phyloP scores from a whole-genome alignment of 2,888 invertebrate genomes.

The Stenichneumon culpator region DNA sequence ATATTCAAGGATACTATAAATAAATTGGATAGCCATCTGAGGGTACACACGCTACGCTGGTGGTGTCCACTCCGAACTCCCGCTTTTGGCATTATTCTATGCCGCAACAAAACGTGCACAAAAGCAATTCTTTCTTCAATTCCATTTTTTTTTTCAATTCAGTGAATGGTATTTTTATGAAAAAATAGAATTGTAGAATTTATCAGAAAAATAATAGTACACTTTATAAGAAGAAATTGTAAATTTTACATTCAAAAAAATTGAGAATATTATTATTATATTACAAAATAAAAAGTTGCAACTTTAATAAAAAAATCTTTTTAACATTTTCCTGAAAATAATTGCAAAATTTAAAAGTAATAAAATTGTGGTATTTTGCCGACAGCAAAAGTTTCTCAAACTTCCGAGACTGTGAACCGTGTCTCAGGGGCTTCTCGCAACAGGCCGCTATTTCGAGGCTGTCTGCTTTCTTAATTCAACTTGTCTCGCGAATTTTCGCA shows the following conservation, averaged over 20 bases:
- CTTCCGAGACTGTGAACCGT: background rate
- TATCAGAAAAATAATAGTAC: background rate
- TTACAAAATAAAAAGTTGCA: too few relatives aligned
- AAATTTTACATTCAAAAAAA: too few relatives aligned
- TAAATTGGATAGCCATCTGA: conserved; percentile 67
- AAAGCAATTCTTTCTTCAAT: background rate
- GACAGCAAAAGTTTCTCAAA: background rate
- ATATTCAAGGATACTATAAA: conserved; percentile 57
- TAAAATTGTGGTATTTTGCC: background rate
- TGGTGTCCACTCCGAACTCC: background rate
- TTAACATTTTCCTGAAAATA: too few relatives aligned
- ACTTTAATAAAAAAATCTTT: too few relatives aligned
- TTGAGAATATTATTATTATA: too few relatives aligned
- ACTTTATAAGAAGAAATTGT: too few relatives aligned
- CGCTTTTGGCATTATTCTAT: background rate
- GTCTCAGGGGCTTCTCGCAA: background rate
- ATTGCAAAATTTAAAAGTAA: background rate
- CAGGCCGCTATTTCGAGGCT: background rate
- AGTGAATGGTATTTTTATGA: background rate
- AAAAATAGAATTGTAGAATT: background rate
- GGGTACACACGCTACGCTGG: conserved; percentile 25
- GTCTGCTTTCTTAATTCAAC: background rate
- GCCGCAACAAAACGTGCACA: background rate
- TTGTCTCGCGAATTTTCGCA: background rate
- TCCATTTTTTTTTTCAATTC: background rate